These are phyloP conservation scores for Drosophila fuyamai DNA, from an alignment of 1,140 invertebrate species.

Conservation along the genomic window DNA sequence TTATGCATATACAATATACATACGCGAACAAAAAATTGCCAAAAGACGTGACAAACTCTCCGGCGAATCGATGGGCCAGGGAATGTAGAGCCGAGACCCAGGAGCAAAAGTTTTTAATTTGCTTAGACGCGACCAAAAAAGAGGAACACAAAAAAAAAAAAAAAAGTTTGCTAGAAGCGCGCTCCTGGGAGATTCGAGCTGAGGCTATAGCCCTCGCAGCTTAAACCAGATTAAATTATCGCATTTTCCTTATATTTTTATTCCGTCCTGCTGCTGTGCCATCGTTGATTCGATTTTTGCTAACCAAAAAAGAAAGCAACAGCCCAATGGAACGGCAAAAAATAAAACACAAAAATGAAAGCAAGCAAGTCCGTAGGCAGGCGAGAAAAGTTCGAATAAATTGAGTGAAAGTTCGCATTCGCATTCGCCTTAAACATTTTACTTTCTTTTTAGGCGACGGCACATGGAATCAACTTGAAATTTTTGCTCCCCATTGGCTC, in stretches of 20 bases:
- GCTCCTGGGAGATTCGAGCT: conserved; percentile 27
- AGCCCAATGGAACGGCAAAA: conserved; percentile 3
- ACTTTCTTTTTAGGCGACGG: neutral
- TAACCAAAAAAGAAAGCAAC: conserved; percentile 18
- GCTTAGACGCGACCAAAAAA: conserved; percentile 43
- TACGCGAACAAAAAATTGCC: conserved; percentile 5
- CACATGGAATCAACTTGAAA: conserved; percentile 29
- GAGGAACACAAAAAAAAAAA: no score
- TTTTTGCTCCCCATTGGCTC: conserved; percentile 33
- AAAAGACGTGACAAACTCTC: conserved; percentile 27
- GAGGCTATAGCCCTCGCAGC: conserved; percentile 16
- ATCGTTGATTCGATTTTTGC: conserved; percentile 46
- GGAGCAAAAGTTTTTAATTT: conserved; percentile 61
- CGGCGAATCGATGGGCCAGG: neutral
- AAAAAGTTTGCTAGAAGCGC: conserved; percentile 11
- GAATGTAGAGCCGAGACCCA: neutral
- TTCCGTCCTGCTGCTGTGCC: conserved; percentile 5
- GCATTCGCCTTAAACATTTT: conserved; percentile 36
- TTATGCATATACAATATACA: conserved; percentile 61
- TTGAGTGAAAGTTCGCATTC: conserved; percentile 58
- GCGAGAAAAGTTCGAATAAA: conserved; percentile 59
- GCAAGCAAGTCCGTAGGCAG: conserved; percentile 27
- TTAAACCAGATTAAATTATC: conserved; percentile 60
- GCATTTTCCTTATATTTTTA: conserved; percentile 40
- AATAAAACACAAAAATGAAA: conserved; percentile 1